Evolutionary conservation across 2,888 invertebrate species (phyloP).

Genomic region (Crocallis elinguaria): DNA sequence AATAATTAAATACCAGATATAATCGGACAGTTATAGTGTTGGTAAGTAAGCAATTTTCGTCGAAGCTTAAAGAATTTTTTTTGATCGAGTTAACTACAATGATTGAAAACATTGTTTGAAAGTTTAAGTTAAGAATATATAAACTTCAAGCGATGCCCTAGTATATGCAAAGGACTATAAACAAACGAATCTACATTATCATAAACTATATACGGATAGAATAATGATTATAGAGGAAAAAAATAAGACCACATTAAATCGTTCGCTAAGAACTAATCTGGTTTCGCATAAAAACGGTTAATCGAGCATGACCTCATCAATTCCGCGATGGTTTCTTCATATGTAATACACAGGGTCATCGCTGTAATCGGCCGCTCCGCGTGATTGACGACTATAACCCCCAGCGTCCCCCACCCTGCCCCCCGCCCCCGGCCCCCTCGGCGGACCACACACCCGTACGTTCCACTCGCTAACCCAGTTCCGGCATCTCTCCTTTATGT

Average conservation of each 20-base stretch:
- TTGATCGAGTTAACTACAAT: too few relatives aligned
- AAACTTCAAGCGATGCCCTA: too few relatives aligned
- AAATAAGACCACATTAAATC: neutral
- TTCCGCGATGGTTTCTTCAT: constrained; percentile 35
- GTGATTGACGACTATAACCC: constrained; percentile 41
- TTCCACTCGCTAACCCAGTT: constrained; percentile 31
- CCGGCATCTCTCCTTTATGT: constrained; percentile 28
- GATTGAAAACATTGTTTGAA: too few relatives aligned
- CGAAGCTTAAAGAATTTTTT: too few relatives aligned
- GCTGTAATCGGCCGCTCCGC: constrained; percentile 37
- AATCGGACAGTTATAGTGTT: too few relatives aligned
- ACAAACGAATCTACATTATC: too few relatives aligned
- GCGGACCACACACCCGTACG: constrained; percentile 11
- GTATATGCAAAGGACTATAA: too few relatives aligned
- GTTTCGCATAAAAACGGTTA: constrained; percentile 33
- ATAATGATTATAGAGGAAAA: too few relatives aligned
- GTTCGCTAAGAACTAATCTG: constrained; percentile 16
- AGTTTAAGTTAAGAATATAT: too few relatives aligned
- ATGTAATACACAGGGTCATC: constrained; percentile 41
- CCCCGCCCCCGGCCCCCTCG: neutral
- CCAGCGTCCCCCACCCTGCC: neutral
- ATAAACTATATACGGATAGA: neutral
- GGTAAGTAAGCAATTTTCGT: too few relatives aligned
- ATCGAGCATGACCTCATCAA: constrained; percentile 35
- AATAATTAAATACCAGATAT: too few relatives aligned